phyloP scores from a whole-genome alignment of 92 coral and sea anemone genomes.

The Siderastrea siderea region DNA sequence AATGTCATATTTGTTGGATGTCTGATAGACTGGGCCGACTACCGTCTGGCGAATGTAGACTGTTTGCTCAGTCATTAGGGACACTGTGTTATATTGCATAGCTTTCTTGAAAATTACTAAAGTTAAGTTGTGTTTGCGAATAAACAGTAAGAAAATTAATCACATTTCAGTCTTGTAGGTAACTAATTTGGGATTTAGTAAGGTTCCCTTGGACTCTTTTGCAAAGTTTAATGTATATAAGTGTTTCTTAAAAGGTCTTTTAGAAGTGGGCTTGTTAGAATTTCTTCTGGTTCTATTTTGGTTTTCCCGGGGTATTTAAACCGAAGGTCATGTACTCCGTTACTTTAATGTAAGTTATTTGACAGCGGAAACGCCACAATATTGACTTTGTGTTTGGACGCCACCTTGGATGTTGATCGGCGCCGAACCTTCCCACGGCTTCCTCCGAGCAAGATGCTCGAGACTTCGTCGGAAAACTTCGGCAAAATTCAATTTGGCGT shows the following conservation, averaged over 20 bases:
- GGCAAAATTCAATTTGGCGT: slow-evolving; percentile 18
- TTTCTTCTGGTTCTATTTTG: background rate
- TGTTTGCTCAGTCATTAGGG: background rate
- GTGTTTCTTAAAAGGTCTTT: slow-evolving; percentile 12
- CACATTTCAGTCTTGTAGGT: background rate
- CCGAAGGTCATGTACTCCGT: background rate
- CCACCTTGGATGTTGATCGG: slow-evolving; percentile 2
- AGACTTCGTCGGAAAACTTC: slow-evolving; percentile 24
- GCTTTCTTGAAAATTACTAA: background rate
- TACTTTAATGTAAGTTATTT: background rate
- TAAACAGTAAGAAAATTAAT: background rate
- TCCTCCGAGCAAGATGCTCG: slow-evolving; percentile 11
- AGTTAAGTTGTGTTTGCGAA: background rate
- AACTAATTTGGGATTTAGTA: background rate
- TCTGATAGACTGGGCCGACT: too few relatives aligned
- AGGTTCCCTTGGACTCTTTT: background rate
- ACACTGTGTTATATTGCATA: background rate
- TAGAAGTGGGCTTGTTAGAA: background rate
- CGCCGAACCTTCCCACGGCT: background rate
- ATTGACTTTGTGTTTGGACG: slow-evolving; percentile 4
- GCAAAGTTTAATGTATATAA: slow-evolving; percentile 4
- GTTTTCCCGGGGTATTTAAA: slow-evolving; percentile 25
- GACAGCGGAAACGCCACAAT: background rate
- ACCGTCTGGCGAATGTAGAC: too few relatives aligned
- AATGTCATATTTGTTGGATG: too few relatives aligned